phyloP scores from a whole-genome alignment of 2,113 vertebrate genomes.

The Panthera tigris region DNA sequence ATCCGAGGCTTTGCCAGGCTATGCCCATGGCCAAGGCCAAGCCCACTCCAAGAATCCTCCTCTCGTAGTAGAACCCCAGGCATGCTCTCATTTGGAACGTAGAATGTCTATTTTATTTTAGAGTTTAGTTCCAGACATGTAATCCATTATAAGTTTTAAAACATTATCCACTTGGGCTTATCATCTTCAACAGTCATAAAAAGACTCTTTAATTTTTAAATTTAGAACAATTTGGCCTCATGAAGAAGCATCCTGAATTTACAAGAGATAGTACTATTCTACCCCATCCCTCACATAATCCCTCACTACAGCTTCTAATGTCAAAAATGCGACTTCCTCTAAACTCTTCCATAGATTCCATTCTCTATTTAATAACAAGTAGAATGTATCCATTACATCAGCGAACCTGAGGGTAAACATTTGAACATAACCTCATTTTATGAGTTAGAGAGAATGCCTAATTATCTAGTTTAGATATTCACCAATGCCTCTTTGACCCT shows the following conservation, averaged over 20 bases:
- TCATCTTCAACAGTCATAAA: conserved; percentile 17
- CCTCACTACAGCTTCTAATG: not conserved
- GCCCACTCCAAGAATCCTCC: not conserved
- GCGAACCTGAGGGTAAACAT: not conserved
- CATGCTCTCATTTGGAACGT: not conserved
- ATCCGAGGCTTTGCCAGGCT: not conserved
- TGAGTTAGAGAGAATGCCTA: not conserved
- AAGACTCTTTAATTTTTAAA: conserved; percentile 9
- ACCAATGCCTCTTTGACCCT: not conserved
- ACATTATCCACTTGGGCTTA: not conserved
- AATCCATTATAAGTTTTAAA: conserved; percentile 17
- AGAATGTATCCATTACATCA: not conserved
- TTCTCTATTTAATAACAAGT: not conserved
- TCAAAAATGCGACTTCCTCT: not conserved
- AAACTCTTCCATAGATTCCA: not conserved
- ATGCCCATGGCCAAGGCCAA: not conserved
- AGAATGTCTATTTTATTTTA: conserved; percentile 23
- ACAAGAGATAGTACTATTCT: not conserved
- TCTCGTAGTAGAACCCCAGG: not conserved
- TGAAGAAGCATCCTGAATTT: conserved; percentile 17
- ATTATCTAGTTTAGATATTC: not conserved
- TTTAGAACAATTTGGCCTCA: not conserved
- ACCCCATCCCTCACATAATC: not conserved
- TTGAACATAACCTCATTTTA: conserved; percentile 31
- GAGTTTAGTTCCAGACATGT: conserved; percentile 1